phyloP scores from a whole-genome alignment of 2,797 vertebrate species.

The Pterois miles region DNA sequence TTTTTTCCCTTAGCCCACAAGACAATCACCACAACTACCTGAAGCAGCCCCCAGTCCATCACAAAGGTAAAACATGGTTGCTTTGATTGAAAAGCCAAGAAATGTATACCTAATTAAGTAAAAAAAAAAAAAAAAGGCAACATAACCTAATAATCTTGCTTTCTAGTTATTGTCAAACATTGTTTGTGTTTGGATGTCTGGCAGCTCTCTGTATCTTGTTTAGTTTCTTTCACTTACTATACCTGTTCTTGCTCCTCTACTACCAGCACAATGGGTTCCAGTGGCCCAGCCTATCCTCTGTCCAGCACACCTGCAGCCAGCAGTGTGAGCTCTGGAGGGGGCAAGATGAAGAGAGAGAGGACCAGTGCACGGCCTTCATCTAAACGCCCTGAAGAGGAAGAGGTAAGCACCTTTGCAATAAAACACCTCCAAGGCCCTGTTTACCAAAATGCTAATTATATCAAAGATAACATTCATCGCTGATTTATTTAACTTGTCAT shows the following conservation, averaged over 20 bases:
- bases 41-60: slow-evolving; percentile 66
- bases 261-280: slow-evolving; percentile 78
- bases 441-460: background rate
- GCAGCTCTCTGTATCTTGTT: background rate
- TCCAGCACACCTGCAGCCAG: slow-evolving; percentile 88
- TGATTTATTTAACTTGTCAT: too few relatives aligned
- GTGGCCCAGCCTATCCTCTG: slow-evolving; percentile 82
- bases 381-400: slow-evolving; percentile 82
- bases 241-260: background rate
- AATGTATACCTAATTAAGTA: background rate
- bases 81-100: background rate
- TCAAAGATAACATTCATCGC: too few relatives aligned
- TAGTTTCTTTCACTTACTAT: background rate
- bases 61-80: slow-evolving; percentile 69
- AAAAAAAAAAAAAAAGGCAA: background rate
- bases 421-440: background rate
- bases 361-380: slow-evolving; percentile 78
- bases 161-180: background rate
- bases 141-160: background rate
- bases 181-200: background rate
- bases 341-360: slow-evolving; percentile 94
- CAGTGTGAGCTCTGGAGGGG: slow-evolving; percentile 84
- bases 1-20: slow-evolving; percentile 67
- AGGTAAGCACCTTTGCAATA: slow-evolving; percentile 60
- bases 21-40: slow-evolving; percentile 75